These are phyloP conservation scores for Microtus montanus DNA, from an alignment of 2,113 vertebrate genomes.

Conservation along the genomic window DNA sequence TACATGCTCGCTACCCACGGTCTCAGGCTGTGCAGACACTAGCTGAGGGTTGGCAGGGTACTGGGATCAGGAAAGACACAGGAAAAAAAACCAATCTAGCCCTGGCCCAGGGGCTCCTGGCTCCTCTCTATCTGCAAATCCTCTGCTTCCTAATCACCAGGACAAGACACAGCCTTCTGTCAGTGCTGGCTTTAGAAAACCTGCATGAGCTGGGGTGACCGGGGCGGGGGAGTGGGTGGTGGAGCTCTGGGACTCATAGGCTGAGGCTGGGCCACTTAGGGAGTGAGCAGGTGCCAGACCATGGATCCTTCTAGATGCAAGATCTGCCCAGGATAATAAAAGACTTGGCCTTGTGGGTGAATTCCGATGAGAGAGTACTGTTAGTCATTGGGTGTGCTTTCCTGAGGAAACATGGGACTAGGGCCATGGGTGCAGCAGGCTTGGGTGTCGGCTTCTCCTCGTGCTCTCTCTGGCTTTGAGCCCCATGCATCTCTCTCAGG, in stretches of 20 bases:
- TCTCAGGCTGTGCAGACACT: background rate
- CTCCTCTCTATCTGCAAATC: fast-evolving
- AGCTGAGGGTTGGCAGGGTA: fast-evolving
- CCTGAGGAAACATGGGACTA: background rate
- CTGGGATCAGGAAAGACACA: background rate
- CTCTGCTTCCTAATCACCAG: background rate
- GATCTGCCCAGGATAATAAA: background rate
- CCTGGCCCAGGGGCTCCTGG: background rate
- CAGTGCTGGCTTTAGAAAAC: background rate
- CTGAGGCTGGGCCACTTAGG: background rate
- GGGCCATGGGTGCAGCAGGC: background rate
- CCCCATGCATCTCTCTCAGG: background rate
- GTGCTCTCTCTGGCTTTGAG: background rate
- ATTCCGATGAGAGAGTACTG: fast-evolving
- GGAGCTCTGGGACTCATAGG: background rate
- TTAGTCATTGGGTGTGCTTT: background rate
- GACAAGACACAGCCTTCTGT: background rate
- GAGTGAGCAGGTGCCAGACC: background rate
- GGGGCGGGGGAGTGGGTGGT: too few species aligned
- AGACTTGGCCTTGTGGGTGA: background rate
- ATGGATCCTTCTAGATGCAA: background rate
- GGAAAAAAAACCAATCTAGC: background rate
- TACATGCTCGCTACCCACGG: fast-evolving
- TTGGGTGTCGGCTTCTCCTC: background rate
- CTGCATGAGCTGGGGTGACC: background rate